Evolutionary conservation across 2,888 invertebrate genomes (phyloP).

Genomic region (Spodoptera picta): DNA sequence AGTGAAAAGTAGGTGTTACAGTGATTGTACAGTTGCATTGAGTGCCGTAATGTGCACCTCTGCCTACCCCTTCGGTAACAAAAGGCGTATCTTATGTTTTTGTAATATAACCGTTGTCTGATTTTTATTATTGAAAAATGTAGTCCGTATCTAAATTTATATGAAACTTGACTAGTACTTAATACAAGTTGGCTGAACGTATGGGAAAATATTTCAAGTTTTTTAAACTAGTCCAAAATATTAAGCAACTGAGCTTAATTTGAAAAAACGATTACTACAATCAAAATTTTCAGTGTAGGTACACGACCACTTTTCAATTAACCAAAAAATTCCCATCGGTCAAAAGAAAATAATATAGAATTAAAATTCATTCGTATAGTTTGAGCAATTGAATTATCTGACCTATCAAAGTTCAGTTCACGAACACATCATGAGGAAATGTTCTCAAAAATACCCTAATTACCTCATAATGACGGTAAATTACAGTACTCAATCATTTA

Average conservation of each 20-base stretch:
- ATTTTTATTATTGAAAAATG: no score
- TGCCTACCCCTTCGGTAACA: no score
- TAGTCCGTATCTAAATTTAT: no score
- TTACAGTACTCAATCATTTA: conserved; percentile 58
- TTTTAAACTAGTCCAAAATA: background rate
- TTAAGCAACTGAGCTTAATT: conserved; percentile 14
- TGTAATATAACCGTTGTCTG: no score
- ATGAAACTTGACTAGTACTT: no score
- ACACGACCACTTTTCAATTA: conserved; percentile 43
- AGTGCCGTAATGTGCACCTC: no score
- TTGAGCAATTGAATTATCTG: conserved; percentile 54
- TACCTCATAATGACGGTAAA: conserved; percentile 56
- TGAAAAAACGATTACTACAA: conserved; percentile 23
- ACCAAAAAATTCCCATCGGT: conserved; percentile 51
- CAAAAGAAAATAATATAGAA: conserved; percentile 55
- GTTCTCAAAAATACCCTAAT: conserved; percentile 55
- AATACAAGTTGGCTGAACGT: no score
- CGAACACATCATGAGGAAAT: conserved; percentile 49
- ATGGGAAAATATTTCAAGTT: no score
- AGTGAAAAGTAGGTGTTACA: no score
- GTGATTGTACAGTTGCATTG: no score
- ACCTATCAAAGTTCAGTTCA: conserved; percentile 51
- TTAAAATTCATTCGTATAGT: conserved; percentile 56
- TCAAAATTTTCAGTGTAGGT: conserved; percentile 18
- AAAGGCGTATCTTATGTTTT: no score